Conservation (phyloP, 2,888 invertebrate species). For the Hemaris fuciformis region DNA sequence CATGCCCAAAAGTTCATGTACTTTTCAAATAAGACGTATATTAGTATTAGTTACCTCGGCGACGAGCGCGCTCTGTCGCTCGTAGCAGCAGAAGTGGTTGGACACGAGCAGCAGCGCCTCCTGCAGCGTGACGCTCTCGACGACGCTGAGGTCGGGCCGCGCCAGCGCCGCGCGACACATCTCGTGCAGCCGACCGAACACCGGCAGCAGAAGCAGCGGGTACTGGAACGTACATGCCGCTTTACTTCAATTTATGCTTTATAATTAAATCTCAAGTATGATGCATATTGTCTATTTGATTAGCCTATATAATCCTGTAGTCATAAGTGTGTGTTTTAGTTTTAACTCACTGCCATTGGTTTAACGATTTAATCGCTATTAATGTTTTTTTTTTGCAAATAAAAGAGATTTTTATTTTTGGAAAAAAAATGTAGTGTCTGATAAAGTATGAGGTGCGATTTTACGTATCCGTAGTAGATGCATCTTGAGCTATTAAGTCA, state of each 20-base stretch:
- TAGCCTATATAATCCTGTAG: no score
- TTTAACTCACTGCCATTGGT: no score
- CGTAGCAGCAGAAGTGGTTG: constrained; percentile 95
- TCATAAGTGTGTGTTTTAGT: no score
- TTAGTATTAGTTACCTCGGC: constrained; percentile 53
- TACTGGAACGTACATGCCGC: constrained; percentile 65
- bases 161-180: constrained; percentile 87
- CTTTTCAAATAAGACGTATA: neutral
- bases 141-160: constrained; percentile 87
- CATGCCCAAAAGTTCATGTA: neutral
- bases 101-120: constrained; percentile 91
- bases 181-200: constrained; percentile 91
- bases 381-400: no score
- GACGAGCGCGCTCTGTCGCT: constrained; percentile 82
- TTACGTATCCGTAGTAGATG: no score
- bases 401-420: no score
- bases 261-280: neutral
- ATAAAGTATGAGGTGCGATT: no score
- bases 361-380: no score
- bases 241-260: neutral
- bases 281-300: no score
- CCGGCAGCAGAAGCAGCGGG: constrained; percentile 90
- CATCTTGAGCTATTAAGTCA: no score
- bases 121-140: constrained; percentile 90
- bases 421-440: no score